phyloP scores from a whole-genome alignment of 2,113 vertebrate genomes.

The Oenanthe melanoleuca region DNA sequence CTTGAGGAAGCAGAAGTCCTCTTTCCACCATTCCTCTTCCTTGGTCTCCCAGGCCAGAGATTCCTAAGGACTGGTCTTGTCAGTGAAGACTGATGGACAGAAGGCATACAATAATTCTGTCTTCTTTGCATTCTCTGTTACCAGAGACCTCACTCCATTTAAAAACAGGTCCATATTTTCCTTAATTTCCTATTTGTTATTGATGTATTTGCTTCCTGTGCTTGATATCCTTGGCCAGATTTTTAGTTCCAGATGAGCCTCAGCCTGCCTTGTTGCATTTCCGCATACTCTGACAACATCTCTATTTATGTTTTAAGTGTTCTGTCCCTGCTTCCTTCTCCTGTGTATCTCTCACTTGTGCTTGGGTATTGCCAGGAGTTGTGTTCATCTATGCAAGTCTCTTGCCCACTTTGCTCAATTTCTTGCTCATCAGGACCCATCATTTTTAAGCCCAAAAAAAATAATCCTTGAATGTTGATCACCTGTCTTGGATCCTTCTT shows the following conservation, averaged over 20 bases:
- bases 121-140: background rate
- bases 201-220: background rate
- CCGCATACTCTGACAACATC: background rate
- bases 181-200: background rate
- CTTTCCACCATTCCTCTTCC: background rate
- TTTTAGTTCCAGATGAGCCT: background rate
- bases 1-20: accelerated
- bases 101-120: background rate
- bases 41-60: background rate
- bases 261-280: background rate
- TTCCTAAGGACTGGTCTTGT: background rate
- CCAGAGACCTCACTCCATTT: background rate
- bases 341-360: background rate
- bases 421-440: background rate
- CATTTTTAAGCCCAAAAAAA: background rate
- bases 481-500: background rate
- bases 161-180: background rate
- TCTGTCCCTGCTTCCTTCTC: background rate
- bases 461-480: background rate
- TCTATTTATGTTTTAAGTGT: background rate
- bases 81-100: background rate
- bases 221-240: background rate
- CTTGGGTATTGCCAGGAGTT: background rate
- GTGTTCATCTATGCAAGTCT: accelerated
- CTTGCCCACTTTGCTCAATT: background rate